Evolutionary conservation across 2,888 invertebrate species (phyloP), one percentile per base, ranked within the genome.

Genomic region (Margaritifera margaritifera): DNA sequence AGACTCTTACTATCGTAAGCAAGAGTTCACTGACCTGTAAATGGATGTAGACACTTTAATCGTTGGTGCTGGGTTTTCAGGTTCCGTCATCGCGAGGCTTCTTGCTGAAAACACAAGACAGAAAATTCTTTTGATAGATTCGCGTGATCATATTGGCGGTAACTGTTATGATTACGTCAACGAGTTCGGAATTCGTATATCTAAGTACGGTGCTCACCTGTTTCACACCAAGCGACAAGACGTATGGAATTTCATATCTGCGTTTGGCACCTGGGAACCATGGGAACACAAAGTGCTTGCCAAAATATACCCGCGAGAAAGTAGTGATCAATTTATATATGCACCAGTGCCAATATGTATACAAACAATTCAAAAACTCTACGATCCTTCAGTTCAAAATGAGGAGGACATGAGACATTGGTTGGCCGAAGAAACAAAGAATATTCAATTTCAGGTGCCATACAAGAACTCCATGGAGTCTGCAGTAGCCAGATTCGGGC

Each of bases 141-240:
- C 58, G 42, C 25, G 66, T 15, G 66, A 66, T 66, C 66, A 66
- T 22, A 60, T 66, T 66, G 66, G 66, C 8, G 66, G 66, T 4
- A 66, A 66, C 51, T 66, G 66, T 27, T 66, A 60, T 24, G 66
- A 66, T 25, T 66, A 54, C 60, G 20, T 60, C 20, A 59, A 66
- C 22, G 52, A 66, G 61, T 51, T 53, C 22, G 61, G 66, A 50
- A 60, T 66, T 27, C n/a, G 60, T 25, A 59, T 66, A 15, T 53
- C 59, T 22, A 66, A 66, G 42, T 66, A 66, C 24, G 66, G 66
- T 18, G n/a, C 54, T 2, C 66, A 66, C 42, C 20, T 66, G n/a
- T 66, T 66, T 54, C 66, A 66, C 22, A 66, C 66, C 11, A 54
- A 59, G 5, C 42, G 52, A n/a, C 51, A 53, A 11, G 24, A 59